Conservation (phyloP, 2,113 vertebrate genomes). For the Nestor notabilis region DNA sequence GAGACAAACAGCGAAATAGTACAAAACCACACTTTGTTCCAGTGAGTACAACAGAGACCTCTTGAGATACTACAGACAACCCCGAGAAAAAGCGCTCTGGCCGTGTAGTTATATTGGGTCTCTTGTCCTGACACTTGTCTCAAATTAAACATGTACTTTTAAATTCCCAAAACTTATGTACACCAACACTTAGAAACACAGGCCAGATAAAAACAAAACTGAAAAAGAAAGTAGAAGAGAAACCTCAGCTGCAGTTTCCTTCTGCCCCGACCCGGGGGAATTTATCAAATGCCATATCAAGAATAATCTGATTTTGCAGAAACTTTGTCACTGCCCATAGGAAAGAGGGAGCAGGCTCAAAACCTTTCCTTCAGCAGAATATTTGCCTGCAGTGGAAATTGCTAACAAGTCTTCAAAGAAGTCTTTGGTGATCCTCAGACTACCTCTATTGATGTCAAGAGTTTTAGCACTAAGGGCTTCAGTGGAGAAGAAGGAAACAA, state of each 20-base stretch:
- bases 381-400: conserved; percentile 42
- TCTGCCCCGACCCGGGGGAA: neutral
- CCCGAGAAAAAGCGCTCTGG: no score
- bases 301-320: neutral
- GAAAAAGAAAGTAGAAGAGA: no score
- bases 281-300: neutral
- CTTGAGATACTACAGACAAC: no score
- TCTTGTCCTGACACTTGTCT: no score
- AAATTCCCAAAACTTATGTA: no score
- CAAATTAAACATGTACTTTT: no score
- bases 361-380: neutral
- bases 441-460: conserved; percentile 7
- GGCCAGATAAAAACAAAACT: no score
- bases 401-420: conserved; percentile 23
- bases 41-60: no score
- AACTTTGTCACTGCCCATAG: neutral
- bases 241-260: neutral
- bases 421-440: neutral
- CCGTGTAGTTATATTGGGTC: no score
- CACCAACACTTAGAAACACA: no score
- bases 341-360: neutral
- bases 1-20: no score
- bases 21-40: no score
- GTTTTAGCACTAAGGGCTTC: neutral
- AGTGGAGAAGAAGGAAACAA: neutral